phyloP scores from a whole-genome alignment of 1,140 invertebrate genomes.

The Meloidogyne floridensis region DNA sequence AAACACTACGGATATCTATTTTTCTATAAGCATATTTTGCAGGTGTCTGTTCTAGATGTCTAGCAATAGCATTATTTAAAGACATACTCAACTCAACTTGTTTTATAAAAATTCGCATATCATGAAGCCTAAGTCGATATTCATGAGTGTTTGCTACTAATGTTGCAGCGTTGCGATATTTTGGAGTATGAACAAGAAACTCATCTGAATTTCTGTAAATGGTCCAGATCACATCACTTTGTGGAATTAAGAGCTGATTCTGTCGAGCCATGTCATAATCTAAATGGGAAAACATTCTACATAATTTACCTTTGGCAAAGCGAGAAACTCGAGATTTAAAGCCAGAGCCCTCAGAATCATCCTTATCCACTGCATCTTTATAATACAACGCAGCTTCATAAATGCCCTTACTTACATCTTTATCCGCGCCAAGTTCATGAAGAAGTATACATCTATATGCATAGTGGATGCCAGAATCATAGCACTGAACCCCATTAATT shows the following conservation, averaged over 20 bases:
- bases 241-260: too few relatives aligned
- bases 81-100: constrained; percentile 36
- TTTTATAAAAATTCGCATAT: constrained; percentile 32
- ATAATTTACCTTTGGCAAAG: too few relatives aligned
- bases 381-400: constrained; percentile 10
- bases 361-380: not conserved
- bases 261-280: too few relatives aligned
- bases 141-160: too few relatives aligned
- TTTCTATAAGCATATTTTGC: constrained; percentile 13
- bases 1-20: constrained; percentile 26
- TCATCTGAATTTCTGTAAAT: too few relatives aligned
- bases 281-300: too few relatives aligned
- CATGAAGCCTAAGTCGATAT: constrained; percentile 14
- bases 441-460: not conserved
- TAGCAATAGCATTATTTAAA: constrained; percentile 35
- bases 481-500: not conserved
- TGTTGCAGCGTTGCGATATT: too few relatives aligned
- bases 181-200: too few relatives aligned
- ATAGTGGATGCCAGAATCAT: not conserved
- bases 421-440: not conserved
- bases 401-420: not conserved
- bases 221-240: too few relatives aligned
- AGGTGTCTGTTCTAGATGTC: constrained; percentile 30
- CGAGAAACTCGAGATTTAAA: not conserved
- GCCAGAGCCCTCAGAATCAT: too few relatives aligned